Conservation (phyloP, 2,113 vertebrate genomes). For the Mandrillus leucophaeus region DNA sequence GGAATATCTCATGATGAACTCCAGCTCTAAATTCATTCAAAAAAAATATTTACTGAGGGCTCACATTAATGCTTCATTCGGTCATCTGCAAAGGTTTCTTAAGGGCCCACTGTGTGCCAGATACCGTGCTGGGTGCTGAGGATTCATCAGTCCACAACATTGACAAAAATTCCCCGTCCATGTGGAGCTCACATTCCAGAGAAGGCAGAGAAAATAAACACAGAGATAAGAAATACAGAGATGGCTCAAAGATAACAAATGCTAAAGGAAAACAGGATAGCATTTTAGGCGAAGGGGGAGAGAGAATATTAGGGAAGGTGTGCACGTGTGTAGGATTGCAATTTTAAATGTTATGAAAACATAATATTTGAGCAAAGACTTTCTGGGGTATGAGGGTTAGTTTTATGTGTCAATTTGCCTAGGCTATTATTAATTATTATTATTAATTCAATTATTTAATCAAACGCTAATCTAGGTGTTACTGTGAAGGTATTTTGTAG, state of each 20-base stretch:
- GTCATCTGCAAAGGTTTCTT: background rate
- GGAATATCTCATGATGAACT: background rate
- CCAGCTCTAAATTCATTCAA: background rate
- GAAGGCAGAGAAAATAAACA: background rate
- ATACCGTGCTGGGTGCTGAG: background rate
- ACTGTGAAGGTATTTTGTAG: background rate
- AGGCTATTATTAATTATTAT: background rate
- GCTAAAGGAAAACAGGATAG: background rate
- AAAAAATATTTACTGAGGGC: background rate
- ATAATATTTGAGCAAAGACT: background rate
- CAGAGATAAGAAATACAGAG: background rate
- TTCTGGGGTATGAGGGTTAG: background rate
- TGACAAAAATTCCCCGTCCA: background rate
- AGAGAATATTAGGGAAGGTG: background rate
- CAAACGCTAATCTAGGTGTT: background rate
- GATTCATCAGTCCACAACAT: background rate
- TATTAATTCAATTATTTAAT: background rate
- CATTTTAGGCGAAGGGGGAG: background rate
- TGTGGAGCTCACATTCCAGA: background rate
- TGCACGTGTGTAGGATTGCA: background rate
- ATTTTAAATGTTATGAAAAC: background rate
- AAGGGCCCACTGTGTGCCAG: background rate
- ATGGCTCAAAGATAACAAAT: background rate
- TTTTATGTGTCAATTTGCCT: background rate
- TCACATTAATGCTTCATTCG: background rate